A percentile compares a stretch with the other conserved stretches of the same genome.
Evolutionary conservation across 2,797 vertebrate species (phyloP).

Genomic region (Tokudaia tokunoshimensis): DNA sequence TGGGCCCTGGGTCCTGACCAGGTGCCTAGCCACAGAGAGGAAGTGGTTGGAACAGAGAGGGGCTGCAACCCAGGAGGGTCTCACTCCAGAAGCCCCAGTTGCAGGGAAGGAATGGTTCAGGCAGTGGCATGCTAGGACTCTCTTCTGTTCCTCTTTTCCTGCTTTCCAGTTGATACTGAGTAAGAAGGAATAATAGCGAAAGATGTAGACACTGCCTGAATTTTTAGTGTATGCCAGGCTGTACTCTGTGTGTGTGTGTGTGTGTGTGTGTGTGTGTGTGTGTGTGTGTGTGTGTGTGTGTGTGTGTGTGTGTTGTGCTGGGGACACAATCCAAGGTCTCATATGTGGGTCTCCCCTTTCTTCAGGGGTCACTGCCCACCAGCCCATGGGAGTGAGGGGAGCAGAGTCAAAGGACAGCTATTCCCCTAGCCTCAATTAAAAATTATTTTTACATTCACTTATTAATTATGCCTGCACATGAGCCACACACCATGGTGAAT

Average conservation of each 20-base stretch:
- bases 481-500: too few species aligned
- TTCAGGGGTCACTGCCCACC: background rate
- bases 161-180: background rate
- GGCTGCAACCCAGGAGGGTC: slow-evolving; percentile 41
- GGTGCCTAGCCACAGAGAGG: slow-evolving; percentile 78
- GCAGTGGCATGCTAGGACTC: background rate
- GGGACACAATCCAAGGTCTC: background rate
- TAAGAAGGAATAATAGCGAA: background rate
- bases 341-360: background rate
- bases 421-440: background rate
- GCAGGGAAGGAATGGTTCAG: background rate
- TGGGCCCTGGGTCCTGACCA: slow-evolving; percentile 70
- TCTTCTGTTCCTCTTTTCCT: background rate
- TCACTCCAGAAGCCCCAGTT: slow-evolving; percentile 35
- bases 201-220: background rate
- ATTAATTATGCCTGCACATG: background rate
- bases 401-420: background rate
- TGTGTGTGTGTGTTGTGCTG: background rate
- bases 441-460: background rate
- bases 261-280: background rate
- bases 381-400: background rate
- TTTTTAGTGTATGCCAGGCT: background rate
- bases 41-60: slow-evolving; percentile 77
- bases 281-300: background rate
- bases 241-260: too few species aligned